These are phyloP conservation scores for Orchesellides sinensis DNA, from an alignment of 2,888 invertebrate genomes.

Conservation along the genomic window DNA sequence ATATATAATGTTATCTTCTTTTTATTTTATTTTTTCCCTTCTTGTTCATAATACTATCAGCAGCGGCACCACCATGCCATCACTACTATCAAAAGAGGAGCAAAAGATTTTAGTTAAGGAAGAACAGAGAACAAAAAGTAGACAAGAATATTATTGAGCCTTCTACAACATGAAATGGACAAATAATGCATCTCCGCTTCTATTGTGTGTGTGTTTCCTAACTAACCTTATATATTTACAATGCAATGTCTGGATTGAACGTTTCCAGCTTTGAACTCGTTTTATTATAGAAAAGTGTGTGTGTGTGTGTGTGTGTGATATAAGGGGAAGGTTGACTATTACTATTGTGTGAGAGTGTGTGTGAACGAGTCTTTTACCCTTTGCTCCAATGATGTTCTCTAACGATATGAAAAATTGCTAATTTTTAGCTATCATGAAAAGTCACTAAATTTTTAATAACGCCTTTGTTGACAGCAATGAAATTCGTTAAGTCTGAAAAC, in stretches of 20 bases:
- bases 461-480: slow-evolving; percentile 37
- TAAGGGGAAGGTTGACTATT: slow-evolving; percentile 33
- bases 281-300: too few species aligned
- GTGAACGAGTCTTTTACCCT: slow-evolving; percentile 12
- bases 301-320: too few species aligned
- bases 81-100: slow-evolving; percentile 24
- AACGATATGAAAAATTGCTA: slow-evolving; percentile 59
- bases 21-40: too few species aligned
- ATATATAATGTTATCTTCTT: slow-evolving; percentile 23
- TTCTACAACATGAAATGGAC: too few species aligned
- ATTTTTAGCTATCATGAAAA: slow-evolving; percentile 55
- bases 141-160: too few species aligned
- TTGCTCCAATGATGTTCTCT: slow-evolving; percentile 4
- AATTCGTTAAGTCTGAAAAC: slow-evolving; percentile 21
- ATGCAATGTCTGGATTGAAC: too few species aligned
- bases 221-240: too few species aligned
- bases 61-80: neutral
- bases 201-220: too few species aligned
- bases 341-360: slow-evolving; percentile 19
- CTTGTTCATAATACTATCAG: neutral
- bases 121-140: neutral
- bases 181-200: too few species aligned
- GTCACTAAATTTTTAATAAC: slow-evolving; percentile 51
- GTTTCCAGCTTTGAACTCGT: too few species aligned
- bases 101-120: slow-evolving; percentile 15